Percentiles rank a stretch among this genome's conserved stretches.
phyloP scores from a whole-genome alignment of 2,888 invertebrate genomes.

The Temnothorax rugatulus region DNA sequence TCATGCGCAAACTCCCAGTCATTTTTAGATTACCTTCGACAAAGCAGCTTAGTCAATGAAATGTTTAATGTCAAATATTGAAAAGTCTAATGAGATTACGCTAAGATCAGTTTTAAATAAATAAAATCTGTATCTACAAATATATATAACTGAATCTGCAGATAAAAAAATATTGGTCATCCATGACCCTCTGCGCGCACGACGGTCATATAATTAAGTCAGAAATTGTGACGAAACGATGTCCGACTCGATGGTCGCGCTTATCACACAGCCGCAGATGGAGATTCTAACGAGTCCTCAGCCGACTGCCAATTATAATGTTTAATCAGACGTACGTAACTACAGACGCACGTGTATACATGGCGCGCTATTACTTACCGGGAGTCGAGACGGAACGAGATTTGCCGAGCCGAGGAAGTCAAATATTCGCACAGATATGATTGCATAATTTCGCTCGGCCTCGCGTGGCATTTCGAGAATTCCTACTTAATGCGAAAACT shows the following conservation, averaged over 20 bases:
- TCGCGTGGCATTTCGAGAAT: conserved; percentile 41
- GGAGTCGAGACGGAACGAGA: conserved; percentile 60
- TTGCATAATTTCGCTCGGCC: conserved; percentile 60
- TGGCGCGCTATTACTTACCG: conserved; percentile 41
- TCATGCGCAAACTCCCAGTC: background rate
- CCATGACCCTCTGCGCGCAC: background rate
- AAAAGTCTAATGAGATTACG: conserved; percentile 56
- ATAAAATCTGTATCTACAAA: background rate
- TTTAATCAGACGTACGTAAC: conserved; percentile 65
- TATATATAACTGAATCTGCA: background rate
- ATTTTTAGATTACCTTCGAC: background rate
- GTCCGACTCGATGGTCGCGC: background rate
- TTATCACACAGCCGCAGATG: conserved; percentile 16
- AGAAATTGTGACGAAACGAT: background rate
- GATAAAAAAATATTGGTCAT: background rate
- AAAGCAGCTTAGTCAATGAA: background rate
- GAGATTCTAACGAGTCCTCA: conserved; percentile 68
- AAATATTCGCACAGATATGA: conserved; percentile 68
- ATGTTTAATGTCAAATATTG: background rate
- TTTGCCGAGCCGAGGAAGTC: conserved; percentile 59
- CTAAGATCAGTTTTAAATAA: conserved; percentile 26
- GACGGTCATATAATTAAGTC: background rate
- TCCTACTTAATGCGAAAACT: conserved; percentile 33
- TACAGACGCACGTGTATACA: conserved; percentile 32
- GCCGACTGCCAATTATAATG: conserved; percentile 75